Evolutionary conservation across 2,797 vertebrate species (phyloP).

Genomic region (Sarcophilus harrisii): DNA sequence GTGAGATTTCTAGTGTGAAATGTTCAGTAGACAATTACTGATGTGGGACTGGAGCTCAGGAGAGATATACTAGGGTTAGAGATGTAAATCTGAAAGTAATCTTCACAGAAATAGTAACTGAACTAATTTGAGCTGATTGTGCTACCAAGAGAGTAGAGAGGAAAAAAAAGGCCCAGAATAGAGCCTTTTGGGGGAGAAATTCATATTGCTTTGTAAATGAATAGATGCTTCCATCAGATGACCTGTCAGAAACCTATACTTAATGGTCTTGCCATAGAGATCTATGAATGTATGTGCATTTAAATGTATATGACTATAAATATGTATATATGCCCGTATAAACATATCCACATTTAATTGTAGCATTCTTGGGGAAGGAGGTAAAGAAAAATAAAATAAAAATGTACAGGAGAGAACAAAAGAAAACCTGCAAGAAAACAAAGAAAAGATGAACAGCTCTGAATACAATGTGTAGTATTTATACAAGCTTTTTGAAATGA

Average conservation of each 20-base stretch:
- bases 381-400: too few species aligned
- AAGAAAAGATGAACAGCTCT: too few species aligned
- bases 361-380: too few species aligned
- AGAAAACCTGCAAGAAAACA: too few species aligned
- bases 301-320: too few species aligned
- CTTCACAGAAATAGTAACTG: not conserved
- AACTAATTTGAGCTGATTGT: not conserved
- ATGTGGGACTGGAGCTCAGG: not conserved
- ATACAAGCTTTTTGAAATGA: too few species aligned
- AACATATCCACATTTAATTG: too few species aligned
- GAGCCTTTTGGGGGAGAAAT: not conserved
- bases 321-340: too few species aligned
- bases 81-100: not conserved
- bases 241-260: not conserved
- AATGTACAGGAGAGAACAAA: too few species aligned
- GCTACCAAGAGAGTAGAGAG: not conserved
- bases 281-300: too few species aligned
- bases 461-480: too few species aligned
- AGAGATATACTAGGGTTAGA: not conserved
- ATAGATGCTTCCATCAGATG: not conserved
- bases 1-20: not conserved
- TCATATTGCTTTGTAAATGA: not conserved
- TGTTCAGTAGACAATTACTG: not conserved
- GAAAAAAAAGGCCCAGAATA: not conserved
- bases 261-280: too few species aligned